These are phyloP conservation scores for Aproaerema taeniolella DNA, from an alignment of 2,888 invertebrate species.

Conservation along the genomic window DNA sequence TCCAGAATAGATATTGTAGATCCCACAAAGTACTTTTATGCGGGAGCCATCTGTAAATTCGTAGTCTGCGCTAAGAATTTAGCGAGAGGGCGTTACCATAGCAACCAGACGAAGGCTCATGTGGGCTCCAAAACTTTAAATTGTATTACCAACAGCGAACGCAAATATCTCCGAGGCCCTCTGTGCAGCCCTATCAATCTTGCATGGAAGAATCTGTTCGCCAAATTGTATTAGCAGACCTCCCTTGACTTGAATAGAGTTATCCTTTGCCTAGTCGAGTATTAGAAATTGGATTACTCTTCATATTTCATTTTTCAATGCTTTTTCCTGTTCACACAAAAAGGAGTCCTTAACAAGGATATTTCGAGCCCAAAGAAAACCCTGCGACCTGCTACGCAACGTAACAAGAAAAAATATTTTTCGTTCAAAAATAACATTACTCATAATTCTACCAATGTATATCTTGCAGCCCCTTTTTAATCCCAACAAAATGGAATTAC, in stretches of 20 bases:
- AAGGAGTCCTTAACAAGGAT: too few relatives aligned
- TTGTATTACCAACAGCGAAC: constrained; percentile 63
- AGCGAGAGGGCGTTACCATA: constrained; percentile 57
- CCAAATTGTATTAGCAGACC: constrained; percentile 27
- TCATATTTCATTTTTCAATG: background rate
- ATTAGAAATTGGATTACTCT: background rate
- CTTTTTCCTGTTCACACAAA: too few relatives aligned
- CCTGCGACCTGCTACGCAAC: too few relatives aligned
- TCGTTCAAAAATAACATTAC: too few relatives aligned
- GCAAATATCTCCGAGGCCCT: constrained; percentile 50
- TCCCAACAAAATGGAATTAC: constrained; percentile 52
- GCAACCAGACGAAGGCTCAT: constrained; percentile 66
- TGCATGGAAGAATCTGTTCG: constrained; percentile 24
- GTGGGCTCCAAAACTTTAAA: constrained; percentile 73
- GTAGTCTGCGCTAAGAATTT: too few relatives aligned
- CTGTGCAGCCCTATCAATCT: constrained; percentile 39
- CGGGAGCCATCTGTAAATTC: too few relatives aligned
- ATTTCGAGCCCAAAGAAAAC: too few relatives aligned
- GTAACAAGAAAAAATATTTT: too few relatives aligned
- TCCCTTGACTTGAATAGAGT: background rate
- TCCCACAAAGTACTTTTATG: too few relatives aligned
- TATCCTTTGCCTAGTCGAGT: background rate
- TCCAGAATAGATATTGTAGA: too few relatives aligned
- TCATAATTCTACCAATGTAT: constrained; percentile 46
- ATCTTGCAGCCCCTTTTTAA: constrained; percentile 55